These are phyloP conservation scores for Epirrita christyi DNA, from an alignment of 2,888 invertebrate species.

Conservation along the genomic window DNA sequence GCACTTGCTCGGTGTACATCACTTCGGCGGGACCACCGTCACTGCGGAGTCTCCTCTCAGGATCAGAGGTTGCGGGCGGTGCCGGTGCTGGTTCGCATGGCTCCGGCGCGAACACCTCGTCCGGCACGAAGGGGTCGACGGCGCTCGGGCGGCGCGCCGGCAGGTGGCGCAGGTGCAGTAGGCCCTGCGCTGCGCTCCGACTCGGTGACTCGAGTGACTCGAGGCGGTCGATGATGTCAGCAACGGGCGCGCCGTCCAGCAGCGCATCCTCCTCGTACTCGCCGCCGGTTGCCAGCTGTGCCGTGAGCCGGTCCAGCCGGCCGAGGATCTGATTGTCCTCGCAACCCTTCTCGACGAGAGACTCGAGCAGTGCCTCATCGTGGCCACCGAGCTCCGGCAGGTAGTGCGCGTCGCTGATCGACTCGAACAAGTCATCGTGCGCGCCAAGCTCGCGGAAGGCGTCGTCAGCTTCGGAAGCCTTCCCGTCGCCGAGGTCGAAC, in stretches of 20 bases:
- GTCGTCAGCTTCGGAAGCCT: conserved; percentile 64
- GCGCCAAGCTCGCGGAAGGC: conserved; percentile 66
- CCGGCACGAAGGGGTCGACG: conserved; percentile 70
- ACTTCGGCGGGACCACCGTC: conserved; percentile 50
- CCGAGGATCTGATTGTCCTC: conserved; percentile 85
- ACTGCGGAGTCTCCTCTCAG: conserved; percentile 55
- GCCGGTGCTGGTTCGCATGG: conserved; percentile 43
- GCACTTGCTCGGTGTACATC: conserved; percentile 65
- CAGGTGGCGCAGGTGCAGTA: conserved; percentile 72
- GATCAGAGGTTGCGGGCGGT: conserved; percentile 45
- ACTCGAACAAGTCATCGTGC: conserved; percentile 78
- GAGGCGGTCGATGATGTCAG: conserved; percentile 86
- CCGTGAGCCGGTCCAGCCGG: conserved; percentile 69
- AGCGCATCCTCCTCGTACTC: conserved; percentile 79
- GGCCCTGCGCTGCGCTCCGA: conserved; percentile 73
- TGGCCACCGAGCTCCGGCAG: conserved; percentile 75
- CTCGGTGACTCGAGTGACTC: conserved; percentile 84
- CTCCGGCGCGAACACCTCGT: conserved; percentile 59
- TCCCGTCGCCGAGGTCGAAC: conserved; percentile 70
- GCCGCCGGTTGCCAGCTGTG: conserved; percentile 67
- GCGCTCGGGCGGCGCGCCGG: conserved; percentile 58
- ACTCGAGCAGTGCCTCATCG: conserved; percentile 85
- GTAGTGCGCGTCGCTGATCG: conserved; percentile 78
- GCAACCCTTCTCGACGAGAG: conserved; percentile 86
- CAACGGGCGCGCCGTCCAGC: conserved; percentile 75